phyloP scores from a whole-genome alignment of 2,797 vertebrate genomes.

The Sternarchorhynchus goeldii region DNA sequence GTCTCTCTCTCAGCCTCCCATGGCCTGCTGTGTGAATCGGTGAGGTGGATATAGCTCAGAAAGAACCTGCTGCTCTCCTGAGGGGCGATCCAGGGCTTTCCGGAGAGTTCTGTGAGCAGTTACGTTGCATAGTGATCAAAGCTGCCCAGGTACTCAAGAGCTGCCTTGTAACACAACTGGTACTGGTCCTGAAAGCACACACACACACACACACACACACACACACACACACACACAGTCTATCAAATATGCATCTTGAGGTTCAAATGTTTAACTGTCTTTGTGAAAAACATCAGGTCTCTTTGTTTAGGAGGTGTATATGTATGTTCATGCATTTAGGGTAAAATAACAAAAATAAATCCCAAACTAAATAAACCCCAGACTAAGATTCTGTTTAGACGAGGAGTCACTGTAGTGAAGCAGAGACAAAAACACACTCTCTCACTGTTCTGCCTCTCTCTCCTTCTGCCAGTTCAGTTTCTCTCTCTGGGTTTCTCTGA shows the following conservation, averaged over 20 bases:
- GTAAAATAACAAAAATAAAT: too few relatives aligned
- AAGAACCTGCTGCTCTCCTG: slow-evolving; percentile 69
- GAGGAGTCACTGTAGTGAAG: too few relatives aligned
- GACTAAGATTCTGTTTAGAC: too few relatives aligned
- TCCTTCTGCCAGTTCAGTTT: not conserved
- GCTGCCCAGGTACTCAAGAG: slow-evolving; percentile 97
- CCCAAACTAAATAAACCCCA: too few relatives aligned
- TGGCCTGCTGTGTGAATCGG: slow-evolving; percentile 73
- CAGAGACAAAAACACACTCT: too few relatives aligned
- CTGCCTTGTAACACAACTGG: slow-evolving; percentile 94
- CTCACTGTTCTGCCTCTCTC: too few relatives aligned
- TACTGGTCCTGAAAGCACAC: slow-evolving; percentile 88
- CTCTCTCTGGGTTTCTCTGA: not conserved
- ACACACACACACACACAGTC: not conserved
- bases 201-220: slow-evolving; percentile 24
- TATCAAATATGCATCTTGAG: too few relatives aligned
- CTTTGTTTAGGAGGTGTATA: too few relatives aligned
- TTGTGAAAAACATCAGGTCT: too few relatives aligned
- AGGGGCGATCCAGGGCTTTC: slow-evolving; percentile 41
- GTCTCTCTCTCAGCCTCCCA: slow-evolving; percentile 48
- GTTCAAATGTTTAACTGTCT: too few relatives aligned
- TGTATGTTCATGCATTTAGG: too few relatives aligned
- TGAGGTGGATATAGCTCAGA: slow-evolving; percentile 82
- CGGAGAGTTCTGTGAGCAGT: slow-evolving; percentile 70
- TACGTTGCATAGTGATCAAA: slow-evolving; percentile 99